phyloP scores from a whole-genome alignment of 2,113 vertebrate species.

The Micronycteris hirsuta region DNA sequence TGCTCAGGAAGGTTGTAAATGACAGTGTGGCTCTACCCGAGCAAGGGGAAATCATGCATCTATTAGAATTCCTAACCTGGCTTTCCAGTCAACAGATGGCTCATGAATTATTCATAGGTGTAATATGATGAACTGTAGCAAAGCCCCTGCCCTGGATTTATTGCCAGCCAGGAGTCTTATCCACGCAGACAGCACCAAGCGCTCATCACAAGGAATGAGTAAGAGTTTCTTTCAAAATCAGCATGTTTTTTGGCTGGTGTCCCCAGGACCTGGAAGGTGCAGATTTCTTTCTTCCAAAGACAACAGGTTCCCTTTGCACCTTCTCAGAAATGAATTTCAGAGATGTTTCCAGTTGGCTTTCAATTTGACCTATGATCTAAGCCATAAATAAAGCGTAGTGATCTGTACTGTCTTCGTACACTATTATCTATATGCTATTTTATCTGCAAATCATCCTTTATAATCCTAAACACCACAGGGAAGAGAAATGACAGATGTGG shows the following conservation, averaged over 20 bases:
- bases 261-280: background rate
- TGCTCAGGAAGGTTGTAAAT: constrained; percentile 18
- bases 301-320: background rate
- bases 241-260: background rate
- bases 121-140: background rate
- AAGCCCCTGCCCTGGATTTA: background rate
- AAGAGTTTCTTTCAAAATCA: background rate
- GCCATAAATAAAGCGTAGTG: background rate
- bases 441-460: background rate
- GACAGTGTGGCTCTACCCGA: background rate
- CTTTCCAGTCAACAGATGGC: constrained; percentile 14
- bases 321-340: background rate
- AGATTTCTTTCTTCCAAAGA: background rate
- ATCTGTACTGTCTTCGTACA: background rate
- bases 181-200: background rate
- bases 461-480: background rate
- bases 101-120: background rate
- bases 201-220: background rate
- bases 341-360: background rate
- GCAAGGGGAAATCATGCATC: background rate
- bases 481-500: background rate
- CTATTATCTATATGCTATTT: background rate
- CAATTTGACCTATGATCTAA: background rate
- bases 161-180: background rate
- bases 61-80: constrained; percentile 9